Evolutionary conservation across 2,888 invertebrate genomes (phyloP), one percentile per base, ranked within the genome.

Genomic region (Phasia obesa): DNA sequence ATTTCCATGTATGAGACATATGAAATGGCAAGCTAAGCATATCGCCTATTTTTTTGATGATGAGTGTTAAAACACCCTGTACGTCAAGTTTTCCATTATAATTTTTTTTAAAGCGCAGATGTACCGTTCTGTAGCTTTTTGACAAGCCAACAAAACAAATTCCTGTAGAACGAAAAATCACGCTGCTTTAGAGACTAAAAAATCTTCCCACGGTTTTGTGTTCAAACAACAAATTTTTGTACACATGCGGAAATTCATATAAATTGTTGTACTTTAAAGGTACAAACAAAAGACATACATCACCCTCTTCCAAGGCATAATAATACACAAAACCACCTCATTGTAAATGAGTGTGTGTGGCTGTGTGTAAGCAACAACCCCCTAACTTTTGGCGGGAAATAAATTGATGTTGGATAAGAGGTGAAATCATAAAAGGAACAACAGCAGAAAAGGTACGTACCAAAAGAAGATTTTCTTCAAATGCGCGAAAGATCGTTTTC

Each of bases 301-400:
- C 88, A 87, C 88, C 88, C 88, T 88, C 88, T 87, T 80, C 71
- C 83, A 70, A 80, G 74, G 81, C 79, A 83, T 59, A 57, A 17
- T 35, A 19, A 17, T 47, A 27, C 15, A 47, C 2, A 55, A 82
- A 49, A 81, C 70, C 79, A 83, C 79, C 82, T 75, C 79, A 59
- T 78, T 57, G 13, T 11, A 17, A 9, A 25, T 38, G 59, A 25
- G 42, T 64, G 23, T 57, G 49, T 62, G 53, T 35, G n/a, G n/a
- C n/a, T n/a, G n/a, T n/a, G n/a, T n/a, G n/a, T n/a, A n/a, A n/a
- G n/a, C 15, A 71, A 23, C 81, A 81, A 81, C 81, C 81, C 81
- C 81, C 81, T 81, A 81, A 81, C 81, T 81, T 81, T 77, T 81
- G 81, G 81, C 81, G 81, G 81, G 81, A 81, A 81, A 55, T 64